phyloP scores from a whole-genome alignment of 2,113 vertebrate species.

The Siniperca knerii region DNA sequence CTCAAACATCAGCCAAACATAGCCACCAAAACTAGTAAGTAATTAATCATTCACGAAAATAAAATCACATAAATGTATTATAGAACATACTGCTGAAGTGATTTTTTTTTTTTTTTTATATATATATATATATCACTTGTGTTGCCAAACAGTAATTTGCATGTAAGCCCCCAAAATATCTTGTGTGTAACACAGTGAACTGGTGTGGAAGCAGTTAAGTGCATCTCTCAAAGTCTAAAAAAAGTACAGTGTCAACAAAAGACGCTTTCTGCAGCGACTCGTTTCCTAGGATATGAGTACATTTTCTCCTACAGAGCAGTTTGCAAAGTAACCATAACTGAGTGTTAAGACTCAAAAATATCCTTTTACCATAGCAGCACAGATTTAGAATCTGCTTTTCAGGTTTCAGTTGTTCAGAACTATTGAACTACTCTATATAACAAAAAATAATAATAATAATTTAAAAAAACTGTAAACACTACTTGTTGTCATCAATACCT shows the following conservation, averaged over 20 bases:
- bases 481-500: constrained; percentile 60
- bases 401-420: neutral
- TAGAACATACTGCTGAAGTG: neutral
- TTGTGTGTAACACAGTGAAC: neutral
- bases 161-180: constrained; percentile 16
- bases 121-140: neutral
- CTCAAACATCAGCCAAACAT: neutral
- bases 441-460: too few relatives aligned
- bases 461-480: neutral
- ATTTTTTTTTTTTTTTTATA: neutral
- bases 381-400: neutral
- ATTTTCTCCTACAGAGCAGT: neutral
- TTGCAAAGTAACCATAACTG: neutral
- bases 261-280: neutral
- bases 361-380: neutral
- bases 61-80: neutral
- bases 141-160: constrained; percentile 3
- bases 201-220: neutral
- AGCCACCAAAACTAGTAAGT: neutral
- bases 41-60: neutral
- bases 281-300: neutral
- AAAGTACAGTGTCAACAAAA: neutral
- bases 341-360: neutral
- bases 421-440: neutral
- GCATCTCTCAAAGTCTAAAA: neutral